These are phyloP conservation scores for Nibea albiflora DNA, from an alignment of 2,113 vertebrate genomes.

Conservation along the genomic window DNA sequence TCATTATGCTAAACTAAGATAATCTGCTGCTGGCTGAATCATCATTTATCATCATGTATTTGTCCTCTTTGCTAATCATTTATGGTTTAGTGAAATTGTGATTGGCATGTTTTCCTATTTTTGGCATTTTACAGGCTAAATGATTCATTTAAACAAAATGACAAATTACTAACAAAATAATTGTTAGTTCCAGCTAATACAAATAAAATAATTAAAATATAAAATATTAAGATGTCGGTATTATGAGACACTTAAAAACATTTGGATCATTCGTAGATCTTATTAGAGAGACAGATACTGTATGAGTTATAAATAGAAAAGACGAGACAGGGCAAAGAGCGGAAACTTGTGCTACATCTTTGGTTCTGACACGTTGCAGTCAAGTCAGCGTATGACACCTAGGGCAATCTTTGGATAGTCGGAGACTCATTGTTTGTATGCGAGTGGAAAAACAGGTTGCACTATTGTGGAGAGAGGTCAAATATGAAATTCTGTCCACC, in stretches of 20 bases:
- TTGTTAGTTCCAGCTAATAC: neutral
- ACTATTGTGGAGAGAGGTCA: constrained; percentile 8
- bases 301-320: constrained; percentile 33
- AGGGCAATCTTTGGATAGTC: constrained; percentile 25
- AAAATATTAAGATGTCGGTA: neutral
- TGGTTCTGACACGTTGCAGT: constrained; percentile 38
- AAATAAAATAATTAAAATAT: neutral
- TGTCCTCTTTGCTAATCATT: neutral
- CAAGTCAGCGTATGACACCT: constrained; percentile 7
- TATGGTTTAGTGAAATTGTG: neutral
- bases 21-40: neutral
- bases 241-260: neutral
- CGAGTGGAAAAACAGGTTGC: constrained; percentile 27
- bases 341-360: neutral
- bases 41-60: neutral
- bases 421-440: constrained; percentile 26
- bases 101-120: neutral
- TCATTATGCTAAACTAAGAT: neutral
- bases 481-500: constrained; percentile 35
- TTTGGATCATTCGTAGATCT: neutral
- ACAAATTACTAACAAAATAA: neutral
- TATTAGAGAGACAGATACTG: constrained; percentile 1
- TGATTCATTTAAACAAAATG: neutral
- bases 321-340: neutral
- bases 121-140: neutral